phyloP scores from a whole-genome alignment of 2,113 vertebrate species.

The Lophius piscatorius region DNA sequence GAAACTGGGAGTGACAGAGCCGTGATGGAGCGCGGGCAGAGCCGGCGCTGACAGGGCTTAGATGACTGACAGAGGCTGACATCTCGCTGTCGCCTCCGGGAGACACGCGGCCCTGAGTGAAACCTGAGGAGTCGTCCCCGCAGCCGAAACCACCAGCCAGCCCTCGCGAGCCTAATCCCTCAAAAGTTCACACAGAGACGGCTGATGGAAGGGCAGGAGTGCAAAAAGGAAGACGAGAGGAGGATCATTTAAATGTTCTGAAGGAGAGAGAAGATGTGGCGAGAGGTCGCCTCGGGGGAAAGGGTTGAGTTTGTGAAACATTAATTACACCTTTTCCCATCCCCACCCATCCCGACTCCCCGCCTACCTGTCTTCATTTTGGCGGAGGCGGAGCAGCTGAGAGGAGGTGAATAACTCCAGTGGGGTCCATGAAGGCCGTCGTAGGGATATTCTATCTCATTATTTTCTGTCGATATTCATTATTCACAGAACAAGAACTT shows the following conservation, averaged over 20 bases:
- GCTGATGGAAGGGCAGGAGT: slow-evolving; percentile 71
- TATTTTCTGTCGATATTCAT: too few relatives aligned
- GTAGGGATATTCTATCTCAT: too few relatives aligned
- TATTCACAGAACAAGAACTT: too few relatives aligned
- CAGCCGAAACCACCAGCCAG: slow-evolving; percentile 65
- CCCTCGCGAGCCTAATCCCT: slow-evolving; percentile 70
- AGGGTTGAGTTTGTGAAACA: slow-evolving; percentile 71
- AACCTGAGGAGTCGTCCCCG: slow-evolving; percentile 76
- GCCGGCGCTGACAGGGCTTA: slow-evolving; percentile 64
- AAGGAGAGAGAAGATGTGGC: slow-evolving; percentile 46
- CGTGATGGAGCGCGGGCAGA: slow-evolving; percentile 65
- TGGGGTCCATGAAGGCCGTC: slow-evolving; percentile 47
- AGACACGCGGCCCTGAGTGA: slow-evolving; percentile 66
- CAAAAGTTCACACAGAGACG: slow-evolving; percentile 67
- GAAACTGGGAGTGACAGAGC: slow-evolving; percentile 74
- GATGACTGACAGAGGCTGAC: slow-evolving; percentile 81
- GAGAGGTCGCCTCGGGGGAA: slow-evolving; percentile 40
- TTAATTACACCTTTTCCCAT: slow-evolving; percentile 70
- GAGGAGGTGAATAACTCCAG: slow-evolving; percentile 52
- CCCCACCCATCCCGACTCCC: slow-evolving; percentile 12
- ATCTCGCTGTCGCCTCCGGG: slow-evolving; percentile 77
- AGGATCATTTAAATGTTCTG: slow-evolving; percentile 70
- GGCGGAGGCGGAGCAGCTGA: slow-evolving; percentile 35
- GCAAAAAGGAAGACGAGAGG: slow-evolving; percentile 61
- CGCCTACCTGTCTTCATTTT: slow-evolving; percentile 57